Evolutionary conservation across 1,140 invertebrate species (phyloP).

Genomic region (Apis cerana): DNA sequence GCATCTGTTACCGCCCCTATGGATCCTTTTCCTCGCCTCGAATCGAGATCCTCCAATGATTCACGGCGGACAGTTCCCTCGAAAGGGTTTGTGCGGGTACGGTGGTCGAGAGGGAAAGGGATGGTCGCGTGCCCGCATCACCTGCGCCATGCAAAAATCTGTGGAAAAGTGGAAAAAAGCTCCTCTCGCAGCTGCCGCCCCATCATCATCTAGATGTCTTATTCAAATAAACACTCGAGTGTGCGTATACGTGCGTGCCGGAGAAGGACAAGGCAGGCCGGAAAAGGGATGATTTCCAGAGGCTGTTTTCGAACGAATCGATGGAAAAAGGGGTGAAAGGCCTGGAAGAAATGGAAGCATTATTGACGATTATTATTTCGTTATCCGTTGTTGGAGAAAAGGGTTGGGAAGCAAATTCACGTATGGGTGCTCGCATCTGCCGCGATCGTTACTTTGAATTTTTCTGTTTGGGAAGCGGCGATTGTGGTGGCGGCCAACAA

Average conservation of each 20-base stretch:
- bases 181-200: slow-evolving; percentile 52
- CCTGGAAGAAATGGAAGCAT: slow-evolving; percentile 33
- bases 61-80: slow-evolving; percentile 56
- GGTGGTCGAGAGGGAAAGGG: slow-evolving; percentile 31
- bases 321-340: slow-evolving; percentile 64
- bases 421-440: slow-evolving; percentile 55
- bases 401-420: slow-evolving; percentile 32
- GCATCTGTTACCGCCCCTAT: slow-evolving; percentile 45
- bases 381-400: slow-evolving; percentile 36
- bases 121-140: slow-evolving; percentile 73
- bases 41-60: slow-evolving; percentile 58
- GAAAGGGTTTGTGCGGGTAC: slow-evolving; percentile 59
- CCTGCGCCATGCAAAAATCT: slow-evolving; percentile 71
- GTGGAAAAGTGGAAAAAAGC: slow-evolving; percentile 66
- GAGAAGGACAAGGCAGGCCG: not conserved
- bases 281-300: slow-evolving; percentile 53
- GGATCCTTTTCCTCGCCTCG: not conserved
- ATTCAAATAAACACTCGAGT: slow-evolving; percentile 67
- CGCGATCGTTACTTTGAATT: slow-evolving; percentile 62
- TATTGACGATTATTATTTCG: slow-evolving; percentile 50
- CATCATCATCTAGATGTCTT: slow-evolving; percentile 63
- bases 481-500: slow-evolving; percentile 47
- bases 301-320: slow-evolving; percentile 47
- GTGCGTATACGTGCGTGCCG: not conserved
- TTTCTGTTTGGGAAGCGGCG: slow-evolving; percentile 52